Base-by-base conservation (phyloP, 2,797 vertebrate genomes). In the Cyprinodon diabolis region DNA sequence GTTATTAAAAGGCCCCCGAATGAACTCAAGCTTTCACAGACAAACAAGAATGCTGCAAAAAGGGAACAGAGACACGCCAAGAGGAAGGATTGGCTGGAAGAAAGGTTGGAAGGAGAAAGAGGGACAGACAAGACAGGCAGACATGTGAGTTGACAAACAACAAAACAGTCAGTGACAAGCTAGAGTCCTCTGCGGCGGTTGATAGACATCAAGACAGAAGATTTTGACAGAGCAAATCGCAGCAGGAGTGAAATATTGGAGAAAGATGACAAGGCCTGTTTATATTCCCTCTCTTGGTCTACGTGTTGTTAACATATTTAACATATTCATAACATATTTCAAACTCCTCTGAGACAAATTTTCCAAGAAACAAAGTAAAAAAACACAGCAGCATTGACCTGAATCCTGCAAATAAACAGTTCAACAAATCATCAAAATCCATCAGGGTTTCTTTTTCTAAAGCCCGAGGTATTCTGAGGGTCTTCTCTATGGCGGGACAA, bases 1-100 rank as follows among this genome's bases (percentile, higher is more conserved):
- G 78, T 85, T 86, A 89, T 89, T 87, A 81, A 89, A 89, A 90
- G 83, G 85, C 79, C 60, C 66, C 88, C 79, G 89, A 13, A 84
- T 89, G 85, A 91, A 86, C 74, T 77, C 25, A 1, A 75, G 84
- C 79, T 58, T 83, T 85, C 76, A 71, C 82, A 85, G 87, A 87
- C 81, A 68, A 82, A 83, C 83, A 82, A 78, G 81, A 77, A 86
- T 83, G 76, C 71, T 80, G 82, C 66, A 66, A 51, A 74, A 79
- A 73, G 72, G 78, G 76, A 86, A 74, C 51, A 70, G 67, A 86
- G 78, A 76, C 63, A 35, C 37, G 73, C 78, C 77, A 78, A 80
- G 68, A 74, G 86, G 84, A 79, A 82, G 80, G 84, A 43, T 77
- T 51, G 73, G 78, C 81, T 17, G 63, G 63, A 78, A 49, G 73